Base-by-base conservation (phyloP, 2,797 vertebrate species). In the Halcyon badia region DNA sequence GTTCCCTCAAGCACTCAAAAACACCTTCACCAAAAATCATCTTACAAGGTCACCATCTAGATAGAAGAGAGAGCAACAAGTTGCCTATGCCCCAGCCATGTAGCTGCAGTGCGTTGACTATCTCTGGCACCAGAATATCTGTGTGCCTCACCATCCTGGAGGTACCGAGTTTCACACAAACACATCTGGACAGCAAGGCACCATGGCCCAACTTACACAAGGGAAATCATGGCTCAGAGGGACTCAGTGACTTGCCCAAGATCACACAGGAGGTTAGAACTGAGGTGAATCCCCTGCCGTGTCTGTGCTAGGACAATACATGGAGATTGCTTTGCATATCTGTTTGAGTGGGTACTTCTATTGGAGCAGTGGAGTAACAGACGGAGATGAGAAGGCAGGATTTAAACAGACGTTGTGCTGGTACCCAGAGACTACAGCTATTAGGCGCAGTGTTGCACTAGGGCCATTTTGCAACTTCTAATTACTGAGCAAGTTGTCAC, bases 101-200 rank as follows among this genome's bases (percentile, higher is more conserved):
- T 52, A 4, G 33, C 44, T 91, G 54, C 39, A 73, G 48, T 11
- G 5, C 25, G 26, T 54, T 75, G 70, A 9, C 33, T 57, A 4
- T 28, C 31, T 57, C 64, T 88, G 31, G 49, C 33, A 68, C 30
- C 39, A 42, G 31, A 44, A 31, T 12, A 22, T 10, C 7, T 6
- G 7, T 0, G 1, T 62, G 39, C 31, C 11, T 66, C 3, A 2
- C 25, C 24, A 7, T 10, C 77, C 69, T 39, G 49, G 5, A 49
- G 22, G 25, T 44, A 18, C 30, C 0, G 0, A 2, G 0, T 54
- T 80, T 39, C 16, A 35, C 31, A 3, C 15, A 58, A 58, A 19
- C 41, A 10, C 0, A 64, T 0, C 49, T n/a, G 66, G 35, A 20
- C 3, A 10, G 41, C 21, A 16, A 42, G 52, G 46, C 42, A 28